phyloP scores from a whole-genome alignment of 2,888 invertebrate genomes.

The Eupithecia insigniata region DNA sequence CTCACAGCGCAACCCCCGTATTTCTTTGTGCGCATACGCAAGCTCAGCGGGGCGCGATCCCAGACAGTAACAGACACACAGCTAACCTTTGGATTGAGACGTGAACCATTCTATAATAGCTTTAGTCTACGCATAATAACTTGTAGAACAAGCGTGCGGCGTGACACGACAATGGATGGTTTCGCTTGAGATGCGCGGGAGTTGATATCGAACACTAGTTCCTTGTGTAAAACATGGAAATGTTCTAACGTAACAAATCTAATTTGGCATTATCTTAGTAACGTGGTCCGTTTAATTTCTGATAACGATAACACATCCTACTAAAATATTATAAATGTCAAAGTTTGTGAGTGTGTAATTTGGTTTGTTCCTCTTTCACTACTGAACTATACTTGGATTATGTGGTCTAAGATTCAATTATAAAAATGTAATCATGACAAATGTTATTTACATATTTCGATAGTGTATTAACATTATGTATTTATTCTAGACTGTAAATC shows the following conservation, averaged over 20 bases:
- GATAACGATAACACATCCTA: too few species aligned
- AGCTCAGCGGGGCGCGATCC: conserved; percentile 80
- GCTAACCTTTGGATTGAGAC: conserved; percentile 84
- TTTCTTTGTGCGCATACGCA: conserved; percentile 60
- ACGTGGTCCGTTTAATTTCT: background rate
- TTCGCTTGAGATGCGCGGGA: conserved; percentile 18
- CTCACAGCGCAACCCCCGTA: conserved; percentile 44
- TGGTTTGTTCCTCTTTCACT: too few species aligned
- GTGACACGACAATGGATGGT: conserved; percentile 41
- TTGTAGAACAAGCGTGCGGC: conserved; percentile 44
- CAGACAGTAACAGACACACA: conserved; percentile 82
- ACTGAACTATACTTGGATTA: too few species aligned
- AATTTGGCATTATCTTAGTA: background rate
- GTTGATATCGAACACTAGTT: conserved; percentile 8
- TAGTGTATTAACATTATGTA: too few species aligned
- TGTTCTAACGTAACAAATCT: background rate
- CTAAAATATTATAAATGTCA: too few species aligned
- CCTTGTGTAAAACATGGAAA: background rate
- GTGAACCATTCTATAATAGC: conserved; percentile 80
- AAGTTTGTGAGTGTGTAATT: too few species aligned
- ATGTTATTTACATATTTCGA: too few species aligned
- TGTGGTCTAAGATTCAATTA: too few species aligned
- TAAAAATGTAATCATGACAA: too few species aligned
- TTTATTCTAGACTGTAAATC: too few species aligned
- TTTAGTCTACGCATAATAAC: conserved; percentile 60